Conservation (phyloP, 2,113 vertebrate genomes). For the Plecotus auritus region DNA sequence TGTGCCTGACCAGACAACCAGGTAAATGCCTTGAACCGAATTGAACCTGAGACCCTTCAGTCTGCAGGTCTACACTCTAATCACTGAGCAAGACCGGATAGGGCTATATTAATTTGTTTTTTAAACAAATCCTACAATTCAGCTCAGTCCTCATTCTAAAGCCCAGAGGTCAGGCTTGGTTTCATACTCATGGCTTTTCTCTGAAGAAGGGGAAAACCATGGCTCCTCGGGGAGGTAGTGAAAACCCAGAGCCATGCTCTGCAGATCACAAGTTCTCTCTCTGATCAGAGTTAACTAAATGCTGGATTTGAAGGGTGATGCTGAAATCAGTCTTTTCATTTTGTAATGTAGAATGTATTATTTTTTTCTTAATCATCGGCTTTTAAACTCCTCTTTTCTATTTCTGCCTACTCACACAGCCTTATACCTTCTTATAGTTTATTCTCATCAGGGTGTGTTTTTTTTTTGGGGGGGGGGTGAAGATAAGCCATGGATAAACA, state of each 20-base stretch:
- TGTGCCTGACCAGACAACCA: too few species aligned
- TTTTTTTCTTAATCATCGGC: constrained; percentile 20
- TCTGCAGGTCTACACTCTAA: too few species aligned
- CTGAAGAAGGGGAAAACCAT: not conserved
- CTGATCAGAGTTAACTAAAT: constrained; percentile 26
- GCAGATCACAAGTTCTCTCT: constrained; percentile 14
- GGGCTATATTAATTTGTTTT: not conserved
- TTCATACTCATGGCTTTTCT: constrained; percentile 34
- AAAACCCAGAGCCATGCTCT: not conserved
- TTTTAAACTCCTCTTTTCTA: constrained; percentile 1
- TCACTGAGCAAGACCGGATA: too few species aligned
- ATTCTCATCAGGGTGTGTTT: not conserved
- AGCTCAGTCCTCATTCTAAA: not conserved
- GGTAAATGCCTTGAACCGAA: too few species aligned
- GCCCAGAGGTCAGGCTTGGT: constrained; percentile 6
- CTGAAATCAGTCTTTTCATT: constrained; percentile 37
- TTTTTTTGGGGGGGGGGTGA: not conserved
- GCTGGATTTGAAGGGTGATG: constrained; percentile 8
- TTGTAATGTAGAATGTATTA: constrained; percentile 8
- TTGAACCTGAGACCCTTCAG: too few species aligned
- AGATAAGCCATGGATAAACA: not conserved
- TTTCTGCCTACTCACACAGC: constrained; percentile 8
- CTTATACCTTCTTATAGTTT: constrained; percentile 16
- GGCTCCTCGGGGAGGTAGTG: not conserved
- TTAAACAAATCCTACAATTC: not conserved